Base-by-base conservation (phyloP, 2,888 invertebrate genomes). In the Celastrina argiolus region DNA sequence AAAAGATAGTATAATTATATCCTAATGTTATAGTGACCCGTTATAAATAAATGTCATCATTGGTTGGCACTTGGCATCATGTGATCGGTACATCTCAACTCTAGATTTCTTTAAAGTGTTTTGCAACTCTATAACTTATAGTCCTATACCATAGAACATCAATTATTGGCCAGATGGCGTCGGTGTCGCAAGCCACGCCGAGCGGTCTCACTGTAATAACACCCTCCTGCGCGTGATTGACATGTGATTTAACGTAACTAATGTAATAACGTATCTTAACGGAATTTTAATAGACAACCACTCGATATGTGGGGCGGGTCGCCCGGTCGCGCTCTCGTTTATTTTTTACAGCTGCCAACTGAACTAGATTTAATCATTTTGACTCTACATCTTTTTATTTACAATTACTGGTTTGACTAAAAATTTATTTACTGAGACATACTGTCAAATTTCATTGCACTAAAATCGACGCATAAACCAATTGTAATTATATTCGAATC, bases 231-330 rank as follows among this genome's bases (percentile, higher is more conserved):
- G 70, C 67, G 69, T 85, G 83, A 84, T 84, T 85, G 85, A 84
- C 83, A 80, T 78, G 72, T 75, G 78, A 78, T 77, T 78, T 78
- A 78, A 77, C 76, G 76, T 74, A 74, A 77, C 78, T 81, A 81
- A 80, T 79, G 82, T 84, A 83, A 84, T 83, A 80, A 83, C 76
- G 79, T 71, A 75, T 76, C 77, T 79, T 78, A 79, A 75, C 80
- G 82, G 83, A 83, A 83, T 83, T 80, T 83, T 83, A 84, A 84
- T 83, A 79, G 83, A 83, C 78, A 80, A 78, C 59, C 28, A 34
- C 45, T 45, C 45, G 36, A 59, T 34, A 59, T 59, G 59, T 59
- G 59, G 36, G 59, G 59, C 56, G 56, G 45, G 45, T 45, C 56
- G 56, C 56, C 59, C 63, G 56, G 64, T 45, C 64, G 18, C 56